Conservation (phyloP, 2,888 invertebrate genomes). For the Gari tellinella region DNA sequence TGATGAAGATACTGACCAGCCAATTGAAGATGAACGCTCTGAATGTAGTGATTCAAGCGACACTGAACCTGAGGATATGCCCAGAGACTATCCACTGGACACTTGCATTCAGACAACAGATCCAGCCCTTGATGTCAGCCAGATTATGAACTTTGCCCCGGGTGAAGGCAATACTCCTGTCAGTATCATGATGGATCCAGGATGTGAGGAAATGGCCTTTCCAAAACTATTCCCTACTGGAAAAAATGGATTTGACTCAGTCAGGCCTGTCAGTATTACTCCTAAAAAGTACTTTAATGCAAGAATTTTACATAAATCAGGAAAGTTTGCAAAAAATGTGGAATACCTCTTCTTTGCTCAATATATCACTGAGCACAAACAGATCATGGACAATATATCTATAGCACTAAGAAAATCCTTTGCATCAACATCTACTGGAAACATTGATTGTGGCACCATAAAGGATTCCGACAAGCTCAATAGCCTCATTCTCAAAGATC, state of each 20-base stretch:
- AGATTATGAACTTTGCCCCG: conserved; percentile 27
- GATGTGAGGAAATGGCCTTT: conserved; percentile 47
- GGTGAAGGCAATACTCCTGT: conserved; percentile 46
- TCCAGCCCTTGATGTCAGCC: conserved; percentile 33
- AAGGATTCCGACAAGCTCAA: conserved; percentile 30
- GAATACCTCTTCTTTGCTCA: conserved; percentile 51
- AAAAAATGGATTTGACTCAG: conserved; percentile 36
- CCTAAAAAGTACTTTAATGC: conserved; percentile 53
- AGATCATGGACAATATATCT: conserved; percentile 10
- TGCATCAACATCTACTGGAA: not conserved
- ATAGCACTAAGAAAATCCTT: conserved; percentile 22
- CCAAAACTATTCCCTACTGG: conserved; percentile 45
- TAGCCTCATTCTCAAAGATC: conserved; percentile 35
- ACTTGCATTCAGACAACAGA: conserved; percentile 43
- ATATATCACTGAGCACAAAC: conserved; percentile 42
- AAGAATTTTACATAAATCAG: conserved; percentile 33
- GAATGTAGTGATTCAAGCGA: not conserved
- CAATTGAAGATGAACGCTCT: conserved; percentile 3
- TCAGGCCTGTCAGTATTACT: conserved; percentile 23
- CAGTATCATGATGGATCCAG: conserved; percentile 33
- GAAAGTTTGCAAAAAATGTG: conserved; percentile 40
- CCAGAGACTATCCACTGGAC: conserved; percentile 5
- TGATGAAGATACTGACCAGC: not conserved
- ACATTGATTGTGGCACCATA: conserved; percentile 25
- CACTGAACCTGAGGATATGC: not conserved